Conservation (phyloP, 1,140 invertebrate species). For the Lordiphosa stackelbergi region DNA sequence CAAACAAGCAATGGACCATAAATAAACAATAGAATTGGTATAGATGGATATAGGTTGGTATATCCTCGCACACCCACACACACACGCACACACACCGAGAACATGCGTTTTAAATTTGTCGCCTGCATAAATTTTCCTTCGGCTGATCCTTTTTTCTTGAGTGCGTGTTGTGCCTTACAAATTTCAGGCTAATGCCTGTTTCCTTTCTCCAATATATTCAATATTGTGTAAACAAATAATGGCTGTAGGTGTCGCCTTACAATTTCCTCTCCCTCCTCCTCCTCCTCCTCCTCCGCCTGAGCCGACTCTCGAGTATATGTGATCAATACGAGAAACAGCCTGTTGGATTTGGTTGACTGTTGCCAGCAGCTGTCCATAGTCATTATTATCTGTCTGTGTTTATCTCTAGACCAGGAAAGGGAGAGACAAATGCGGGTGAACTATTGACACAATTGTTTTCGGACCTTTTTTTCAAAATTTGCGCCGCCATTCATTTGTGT, state of each 20-base stretch:
- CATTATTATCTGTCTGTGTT: conserved; percentile 61
- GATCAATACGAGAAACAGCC: conserved; percentile 56
- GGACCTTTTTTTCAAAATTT: conserved; percentile 33
- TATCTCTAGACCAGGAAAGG: conserved; percentile 35
- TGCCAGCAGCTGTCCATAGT: conserved; percentile 57
- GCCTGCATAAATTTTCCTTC: conserved; percentile 67
- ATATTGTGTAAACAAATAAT: conserved; percentile 75
- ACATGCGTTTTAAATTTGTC: conserved; percentile 74
- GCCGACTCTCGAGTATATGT: conserved; percentile 36
- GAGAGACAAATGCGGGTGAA: conserved; percentile 57
- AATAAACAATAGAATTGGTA: conserved; percentile 67
- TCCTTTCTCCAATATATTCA: conserved; percentile 61
- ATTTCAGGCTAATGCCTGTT: conserved; percentile 70
- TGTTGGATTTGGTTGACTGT: conserved; percentile 65
- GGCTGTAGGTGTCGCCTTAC: conserved; percentile 68
- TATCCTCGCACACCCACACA: no score
- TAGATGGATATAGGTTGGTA: conserved; percentile 1
- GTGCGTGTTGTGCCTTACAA: conserved; percentile 73
- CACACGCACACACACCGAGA: conserved; percentile 15
- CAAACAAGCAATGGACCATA: conserved; percentile 67
- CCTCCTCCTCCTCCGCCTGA: conserved; percentile 9
- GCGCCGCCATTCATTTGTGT: conserved; percentile 29
- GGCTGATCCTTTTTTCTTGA: conserved; percentile 56
- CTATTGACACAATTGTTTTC: conserved; percentile 75
- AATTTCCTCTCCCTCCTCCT: conserved; percentile 34